Evolutionary conservation across 2,113 vertebrate genomes (phyloP), one percentile per base, ranked within the genome.

Genomic region (Oophaga pumilio): DNA sequence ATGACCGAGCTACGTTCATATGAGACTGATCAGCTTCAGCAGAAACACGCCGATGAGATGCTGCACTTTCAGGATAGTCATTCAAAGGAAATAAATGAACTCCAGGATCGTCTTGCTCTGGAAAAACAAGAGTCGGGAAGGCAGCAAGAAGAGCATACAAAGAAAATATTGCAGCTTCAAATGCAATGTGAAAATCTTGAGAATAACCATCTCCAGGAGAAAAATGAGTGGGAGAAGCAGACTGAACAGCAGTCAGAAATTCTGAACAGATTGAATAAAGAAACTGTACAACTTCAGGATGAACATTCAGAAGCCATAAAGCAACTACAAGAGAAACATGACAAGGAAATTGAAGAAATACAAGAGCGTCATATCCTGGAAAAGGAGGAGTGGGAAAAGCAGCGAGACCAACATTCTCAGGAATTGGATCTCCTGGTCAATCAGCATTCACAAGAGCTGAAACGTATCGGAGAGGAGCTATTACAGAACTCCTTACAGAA

Each of bases 341-440:
- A 6, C 10, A 73, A 59, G 26, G 66, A 56, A 20, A 85, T 85
- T 5, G 8, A 59, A 73, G 53, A 59, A 59, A 15, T 74, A 5
- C 15, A 71, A 85, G 83, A 59, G 20, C 62, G 12, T 9, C 81
- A 69, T 53, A 10, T 26, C 11, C 43, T 66, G 43, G 81, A 69
- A 68, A 69, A 26, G 15, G 64, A 53, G 22, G 62, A 83, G 49
- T 83, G 81, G 81, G 81, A 83, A 62, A 83, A 53, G 66, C 8
- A 83, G 33, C 15, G 62, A 53, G 62, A 83, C 49, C 81, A 53
- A n/a, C 49, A 68, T n/a, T 64, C 62, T 24, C 81, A 83, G n/a
- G 81, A 83, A n/a, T 69, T 83, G 15, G 81, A 83, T 83, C 12
- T 69, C 12, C 81, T 83, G 13, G 81, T 83, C 20, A 83, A 83